Conservation (phyloP, 2,888 invertebrate genomes). For the Apamea epomidion region DNA sequence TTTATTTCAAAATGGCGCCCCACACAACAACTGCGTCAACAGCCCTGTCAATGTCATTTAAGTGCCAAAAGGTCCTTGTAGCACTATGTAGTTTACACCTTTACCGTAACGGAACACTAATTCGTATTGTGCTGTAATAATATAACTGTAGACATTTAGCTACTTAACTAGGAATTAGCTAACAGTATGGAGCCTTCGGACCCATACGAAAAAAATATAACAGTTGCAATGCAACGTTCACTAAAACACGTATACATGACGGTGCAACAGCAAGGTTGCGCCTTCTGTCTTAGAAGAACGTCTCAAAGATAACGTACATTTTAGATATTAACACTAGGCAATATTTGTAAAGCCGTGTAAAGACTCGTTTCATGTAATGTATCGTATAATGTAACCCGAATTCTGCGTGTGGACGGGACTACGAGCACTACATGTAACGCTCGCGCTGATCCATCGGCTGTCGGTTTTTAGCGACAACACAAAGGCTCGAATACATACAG, state of each 20-base stretch:
- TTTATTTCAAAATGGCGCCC: neutral
- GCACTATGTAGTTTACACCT: constrained; percentile 34
- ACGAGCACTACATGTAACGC: neutral
- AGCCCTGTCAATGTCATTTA: neutral
- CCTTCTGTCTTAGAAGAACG: constrained; percentile 26
- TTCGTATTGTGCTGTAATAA: constrained; percentile 47
- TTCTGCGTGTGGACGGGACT: neutral
- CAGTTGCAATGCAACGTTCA: constrained; percentile 57
- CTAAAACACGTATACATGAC: constrained; percentile 57
- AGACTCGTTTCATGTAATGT: neutral
- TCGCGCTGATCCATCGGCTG: neutral
- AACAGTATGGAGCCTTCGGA: constrained; percentile 64
- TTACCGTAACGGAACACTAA: constrained; percentile 53
- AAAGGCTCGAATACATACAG: neutral
- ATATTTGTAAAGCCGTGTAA: neutral
- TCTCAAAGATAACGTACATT: constrained; percentile 42
- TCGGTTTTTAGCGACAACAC: neutral
- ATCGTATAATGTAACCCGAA: neutral
- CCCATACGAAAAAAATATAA: constrained; percentile 55
- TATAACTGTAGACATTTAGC: constrained; percentile 60
- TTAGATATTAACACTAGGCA: neutral
- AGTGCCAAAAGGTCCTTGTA: neutral
- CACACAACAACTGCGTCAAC: neutral
- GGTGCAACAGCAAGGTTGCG: constrained; percentile 31
- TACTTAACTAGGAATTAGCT: constrained; percentile 68